Evolutionary conservation across 2,113 vertebrate genomes (phyloP).

Genomic region (Struthio camelus): DNA sequence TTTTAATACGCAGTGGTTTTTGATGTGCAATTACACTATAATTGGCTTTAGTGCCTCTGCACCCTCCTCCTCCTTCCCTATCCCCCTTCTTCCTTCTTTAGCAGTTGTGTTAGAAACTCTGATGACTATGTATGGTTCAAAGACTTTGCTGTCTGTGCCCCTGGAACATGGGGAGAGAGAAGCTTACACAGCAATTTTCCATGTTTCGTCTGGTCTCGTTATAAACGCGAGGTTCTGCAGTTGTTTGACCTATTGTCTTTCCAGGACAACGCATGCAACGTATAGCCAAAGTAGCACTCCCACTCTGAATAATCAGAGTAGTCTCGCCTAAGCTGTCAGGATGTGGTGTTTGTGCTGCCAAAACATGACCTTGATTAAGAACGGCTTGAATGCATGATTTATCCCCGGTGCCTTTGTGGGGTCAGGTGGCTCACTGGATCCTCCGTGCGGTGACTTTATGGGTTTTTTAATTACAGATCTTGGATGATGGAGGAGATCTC

Average conservation of each 20-base stretch:
- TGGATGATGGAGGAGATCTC: constrained; percentile 96
- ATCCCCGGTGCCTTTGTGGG: background rate
- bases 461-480: constrained; percentile 78
- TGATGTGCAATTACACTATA: background rate
- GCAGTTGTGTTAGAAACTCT: background rate
- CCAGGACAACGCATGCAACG: background rate
- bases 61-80: background rate
- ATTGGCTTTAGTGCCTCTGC: background rate
- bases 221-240: fast-evolving
- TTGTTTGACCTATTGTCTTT: background rate
- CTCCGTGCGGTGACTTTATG: background rate
- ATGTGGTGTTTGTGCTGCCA: background rate
- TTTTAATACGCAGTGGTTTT: background rate
- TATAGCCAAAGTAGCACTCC: fast-evolving
- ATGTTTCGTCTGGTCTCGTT: fast-evolving
- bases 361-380: background rate
- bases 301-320: fast-evolving
- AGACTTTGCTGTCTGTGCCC: background rate
- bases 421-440: background rate
- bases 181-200: background rate
- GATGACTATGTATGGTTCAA: background rate
- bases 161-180: background rate
- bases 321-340: background rate
- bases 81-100: background rate
- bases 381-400: background rate